Conservation (phyloP, 2,113 vertebrate genomes). For the Eulacestoma nigropectus region DNA sequence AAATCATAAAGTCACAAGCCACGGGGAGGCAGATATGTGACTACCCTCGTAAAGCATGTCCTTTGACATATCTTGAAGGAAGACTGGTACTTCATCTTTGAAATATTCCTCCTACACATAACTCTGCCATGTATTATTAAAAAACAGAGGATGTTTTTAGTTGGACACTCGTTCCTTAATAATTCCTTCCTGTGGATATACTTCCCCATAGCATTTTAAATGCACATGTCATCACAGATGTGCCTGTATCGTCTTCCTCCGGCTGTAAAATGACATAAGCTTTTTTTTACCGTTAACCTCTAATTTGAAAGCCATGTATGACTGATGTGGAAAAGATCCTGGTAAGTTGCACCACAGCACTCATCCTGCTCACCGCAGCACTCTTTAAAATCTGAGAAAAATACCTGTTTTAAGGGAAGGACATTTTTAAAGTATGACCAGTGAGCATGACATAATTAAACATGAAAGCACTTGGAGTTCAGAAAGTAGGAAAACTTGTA, state of each 20-base stretch:
- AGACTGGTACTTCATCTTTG: neutral
- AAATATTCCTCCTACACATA: conserved; percentile 31
- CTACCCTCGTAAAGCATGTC: conserved; percentile 6
- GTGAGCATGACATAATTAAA: neutral
- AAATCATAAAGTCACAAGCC: neutral
- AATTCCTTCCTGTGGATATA: neutral
- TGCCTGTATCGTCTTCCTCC: neutral
- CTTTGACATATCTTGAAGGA: conserved; percentile 27
- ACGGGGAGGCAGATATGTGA: neutral
- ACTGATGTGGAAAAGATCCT: neutral
- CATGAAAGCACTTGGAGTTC: neutral
- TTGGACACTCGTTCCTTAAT: neutral
- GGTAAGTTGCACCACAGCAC: neutral
- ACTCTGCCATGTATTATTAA: neutral
- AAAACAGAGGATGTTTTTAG: neutral
- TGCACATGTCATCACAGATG: neutral
- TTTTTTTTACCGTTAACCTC: neutral
- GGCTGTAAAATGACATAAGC: neutral
- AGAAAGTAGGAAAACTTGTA: neutral
- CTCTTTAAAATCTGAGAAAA: neutral
- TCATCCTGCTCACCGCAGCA: neutral
- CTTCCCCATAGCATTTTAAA: neutral
- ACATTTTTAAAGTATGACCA: neutral
- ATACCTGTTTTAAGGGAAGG: neutral
- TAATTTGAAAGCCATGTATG: neutral